phyloP scores from a whole-genome alignment of 2,888 invertebrate genomes.

The Gastracanthus pulcherrimus region DNA sequence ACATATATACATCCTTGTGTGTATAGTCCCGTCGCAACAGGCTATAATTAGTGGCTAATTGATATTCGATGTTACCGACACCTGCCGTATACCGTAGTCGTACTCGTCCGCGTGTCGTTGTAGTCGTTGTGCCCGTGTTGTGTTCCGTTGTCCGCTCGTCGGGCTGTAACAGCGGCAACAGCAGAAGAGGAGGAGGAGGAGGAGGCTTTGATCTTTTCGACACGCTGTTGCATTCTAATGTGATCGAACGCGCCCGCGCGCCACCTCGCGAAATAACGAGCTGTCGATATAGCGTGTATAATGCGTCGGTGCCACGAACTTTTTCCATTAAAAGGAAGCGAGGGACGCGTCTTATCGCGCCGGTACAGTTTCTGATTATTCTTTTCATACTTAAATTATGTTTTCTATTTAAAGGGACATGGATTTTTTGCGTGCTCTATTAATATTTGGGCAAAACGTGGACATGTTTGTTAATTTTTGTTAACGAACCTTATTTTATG shows the following conservation, averaged over 20 bases:
- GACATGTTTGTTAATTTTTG: no score
- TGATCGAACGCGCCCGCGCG: neutral
- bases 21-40: neutral
- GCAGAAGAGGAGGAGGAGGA: neutral
- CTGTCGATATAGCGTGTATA: neutral
- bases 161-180: neutral
- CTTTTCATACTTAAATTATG: neutral
- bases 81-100: conserved; percentile 23
- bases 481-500: no score
- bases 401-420: no score
- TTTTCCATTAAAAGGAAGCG: conserved; percentile 15
- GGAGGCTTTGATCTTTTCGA: conserved; percentile 42
- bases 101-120: no score
- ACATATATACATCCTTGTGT: no score
- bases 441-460: no score
- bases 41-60: conserved; percentile 49
- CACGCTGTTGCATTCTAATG: conserved; percentile 18
- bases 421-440: neutral
- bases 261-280: neutral
- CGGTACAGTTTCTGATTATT: neutral
- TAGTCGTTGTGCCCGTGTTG: no score
- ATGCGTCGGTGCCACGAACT: neutral
- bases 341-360: neutral
- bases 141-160: no score
- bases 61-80: conserved; percentile 52